A percentile compares a stretch with the other conserved stretches of the same genome.
phyloP scores from a whole-genome alignment of 2,113 vertebrate genomes.

The Rhea americana region DNA sequence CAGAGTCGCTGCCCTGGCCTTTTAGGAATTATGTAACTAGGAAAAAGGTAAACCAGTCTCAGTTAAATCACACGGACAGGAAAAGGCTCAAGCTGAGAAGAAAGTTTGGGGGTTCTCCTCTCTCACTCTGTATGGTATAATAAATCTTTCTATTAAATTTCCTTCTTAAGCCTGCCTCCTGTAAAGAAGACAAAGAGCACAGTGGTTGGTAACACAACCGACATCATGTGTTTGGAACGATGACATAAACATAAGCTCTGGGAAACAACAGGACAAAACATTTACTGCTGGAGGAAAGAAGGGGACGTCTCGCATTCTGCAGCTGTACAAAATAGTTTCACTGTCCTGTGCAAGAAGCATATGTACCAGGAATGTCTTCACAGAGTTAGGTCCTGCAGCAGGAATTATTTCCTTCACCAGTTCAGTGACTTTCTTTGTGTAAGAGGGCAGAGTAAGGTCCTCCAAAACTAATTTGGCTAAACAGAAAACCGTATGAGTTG shows the following conservation, averaged over 20 bases:
- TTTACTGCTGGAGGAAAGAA: neutral
- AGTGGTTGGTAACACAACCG: neutral
- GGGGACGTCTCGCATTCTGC: neutral
- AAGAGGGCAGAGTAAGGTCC: neutral
- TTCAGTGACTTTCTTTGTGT: slow-evolving; percentile 19
- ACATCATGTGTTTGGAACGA: slow-evolving; percentile 6
- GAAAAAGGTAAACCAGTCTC: neutral
- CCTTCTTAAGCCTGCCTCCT: neutral
- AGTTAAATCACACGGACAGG: neutral
- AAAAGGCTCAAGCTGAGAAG: neutral
- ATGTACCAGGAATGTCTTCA: neutral
- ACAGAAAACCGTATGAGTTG: neutral
- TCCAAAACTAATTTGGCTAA: slow-evolving; percentile 12
- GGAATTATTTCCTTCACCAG: slow-evolving; percentile 2
- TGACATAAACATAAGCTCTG: neutral
- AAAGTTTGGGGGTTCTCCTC: neutral
- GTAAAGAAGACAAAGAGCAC: neutral
- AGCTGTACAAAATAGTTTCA: slow-evolving; percentile 13
- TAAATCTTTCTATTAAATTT: neutral
- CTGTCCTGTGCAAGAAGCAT: neutral
- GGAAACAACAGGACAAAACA: neutral
- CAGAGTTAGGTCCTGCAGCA: neutral
- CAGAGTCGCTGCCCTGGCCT: neutral
- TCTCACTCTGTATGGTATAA: neutral
- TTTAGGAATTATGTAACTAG: neutral